A percentile compares a stretch with the other conserved stretches of the same genome.
Conservation (phyloP, 2,888 invertebrate species). For the Tetropium fuscum region DNA sequence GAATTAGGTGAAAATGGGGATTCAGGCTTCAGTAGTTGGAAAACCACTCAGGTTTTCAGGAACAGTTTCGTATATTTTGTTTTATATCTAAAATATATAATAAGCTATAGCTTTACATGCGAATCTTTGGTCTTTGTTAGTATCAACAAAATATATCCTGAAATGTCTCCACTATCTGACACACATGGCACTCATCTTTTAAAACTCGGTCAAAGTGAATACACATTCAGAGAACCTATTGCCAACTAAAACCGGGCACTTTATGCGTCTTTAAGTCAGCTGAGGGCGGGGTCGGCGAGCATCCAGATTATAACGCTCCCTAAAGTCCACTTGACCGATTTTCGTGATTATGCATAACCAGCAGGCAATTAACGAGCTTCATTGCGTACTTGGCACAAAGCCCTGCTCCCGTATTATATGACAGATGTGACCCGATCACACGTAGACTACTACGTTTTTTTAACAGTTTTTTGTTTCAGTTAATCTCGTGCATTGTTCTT, state of each 20-base stretch:
- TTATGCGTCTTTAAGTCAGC: background rate
- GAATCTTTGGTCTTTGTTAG: too few relatives aligned
- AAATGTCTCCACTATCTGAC: background rate
- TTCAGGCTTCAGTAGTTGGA: too few relatives aligned
- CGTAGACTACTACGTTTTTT: constrained; percentile 37
- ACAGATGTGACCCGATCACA: constrained; percentile 50
- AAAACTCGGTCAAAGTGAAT: background rate
- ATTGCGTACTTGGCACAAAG: constrained; percentile 39
- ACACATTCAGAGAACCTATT: background rate
- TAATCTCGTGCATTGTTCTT: constrained; percentile 49
- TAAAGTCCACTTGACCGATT: constrained; percentile 39
- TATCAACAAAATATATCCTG: too few relatives aligned
- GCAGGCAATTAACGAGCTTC: constrained; percentile 40
- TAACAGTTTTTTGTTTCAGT: constrained; percentile 50
- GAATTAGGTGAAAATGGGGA: too few relatives aligned
- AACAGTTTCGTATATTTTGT: too few relatives aligned
- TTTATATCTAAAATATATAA: too few relatives aligned
- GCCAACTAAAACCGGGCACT: background rate
- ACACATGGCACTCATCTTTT: background rate
- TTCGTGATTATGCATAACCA: constrained; percentile 42
- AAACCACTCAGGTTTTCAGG: too few relatives aligned
- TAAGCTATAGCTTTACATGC: too few relatives aligned
- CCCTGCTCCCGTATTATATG: constrained; percentile 47
- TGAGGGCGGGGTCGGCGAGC: background rate
- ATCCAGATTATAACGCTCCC: constrained; percentile 16